These are phyloP conservation scores for Alethe castanea DNA, from an alignment of 2,113 vertebrate species.

Conservation along the genomic window DNA sequence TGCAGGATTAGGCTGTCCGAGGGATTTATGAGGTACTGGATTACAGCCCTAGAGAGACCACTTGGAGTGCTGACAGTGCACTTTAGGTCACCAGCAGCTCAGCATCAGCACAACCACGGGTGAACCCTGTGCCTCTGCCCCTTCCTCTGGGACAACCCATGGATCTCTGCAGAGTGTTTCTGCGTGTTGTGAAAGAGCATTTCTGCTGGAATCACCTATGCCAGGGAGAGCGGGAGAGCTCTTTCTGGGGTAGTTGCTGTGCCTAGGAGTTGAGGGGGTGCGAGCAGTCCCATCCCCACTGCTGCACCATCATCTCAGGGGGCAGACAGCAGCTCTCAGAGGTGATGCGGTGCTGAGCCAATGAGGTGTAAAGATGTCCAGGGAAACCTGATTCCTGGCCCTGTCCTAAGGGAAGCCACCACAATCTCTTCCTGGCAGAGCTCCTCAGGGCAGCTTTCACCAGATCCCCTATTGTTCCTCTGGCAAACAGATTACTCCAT, in stretches of 20 bases:
- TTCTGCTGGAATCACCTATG: neutral
- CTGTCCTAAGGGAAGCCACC: neutral
- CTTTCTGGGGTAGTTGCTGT: neutral
- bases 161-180: neutral
- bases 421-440: neutral
- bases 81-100: neutral
- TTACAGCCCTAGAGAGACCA: neutral
- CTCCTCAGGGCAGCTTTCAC: neutral
- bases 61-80: neutral
- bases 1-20: accelerated
- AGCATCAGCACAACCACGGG: neutral
- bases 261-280: neutral
- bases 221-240: neutral
- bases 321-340: neutral
- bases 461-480: neutral
- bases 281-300: neutral
- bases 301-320: neutral
- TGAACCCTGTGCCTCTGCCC: neutral
- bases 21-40: neutral
- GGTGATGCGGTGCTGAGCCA: accelerated
- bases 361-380: neutral
- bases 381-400: neutral
- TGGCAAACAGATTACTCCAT: neutral
- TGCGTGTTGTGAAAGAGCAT: neutral
- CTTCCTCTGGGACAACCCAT: neutral